Base-by-base conservation (phyloP, 2,797 vertebrate species). In the Poeciliopsis paucimaculata region DNA sequence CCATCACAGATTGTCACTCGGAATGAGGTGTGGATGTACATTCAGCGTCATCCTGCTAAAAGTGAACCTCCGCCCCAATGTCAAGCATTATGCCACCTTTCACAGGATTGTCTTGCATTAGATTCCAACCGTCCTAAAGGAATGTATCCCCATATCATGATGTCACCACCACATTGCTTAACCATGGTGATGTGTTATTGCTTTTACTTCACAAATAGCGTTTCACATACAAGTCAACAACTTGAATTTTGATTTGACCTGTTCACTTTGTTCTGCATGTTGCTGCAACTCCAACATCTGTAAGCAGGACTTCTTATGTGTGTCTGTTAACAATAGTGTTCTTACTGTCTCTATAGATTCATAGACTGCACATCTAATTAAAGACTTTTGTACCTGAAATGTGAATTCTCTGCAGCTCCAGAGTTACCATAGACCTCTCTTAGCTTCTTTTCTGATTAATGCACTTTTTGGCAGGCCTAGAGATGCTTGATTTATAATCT, bases 391-490 rank as follows among this genome's bases (percentile, higher is more conserved):
- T 64, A 36, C 31, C 34, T 0, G 60, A 64, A 31, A 36, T 20
- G 16, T 36, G 2, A 34, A 36, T 64, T 53, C 16, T 36, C 8
- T 10, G 1, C 13, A 64, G 34, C 7, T 36, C 60, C 60, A 34
- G 60, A 64, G 60, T 64, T 64, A 64, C 31, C 34, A 36, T 10
- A 31, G 16, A 5, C 31, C 15, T 36, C 60, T 36, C 31, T 64
- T 64, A 64, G 20, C 64, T 39, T 68, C 64, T 41, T 26, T 36
- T 68, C 36, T 68, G 64, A 68, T 41, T 68, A 68, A 68, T 41
- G 64, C 4, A 2, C 20, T 68, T 23, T 20, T 68, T 68, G 64
- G 64, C 18, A 41, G 20, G 34, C 18, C 18, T 68, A 41, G 36
- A 45, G 41, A 66, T 41, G 23, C 4, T 71, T 71, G 41, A 45